Percentiles rank a stretch among this genome's conserved stretches.
Evolutionary conservation across 1,140 invertebrate species (phyloP).

Genomic region (Diachasmimorpha longicaudata): DNA sequence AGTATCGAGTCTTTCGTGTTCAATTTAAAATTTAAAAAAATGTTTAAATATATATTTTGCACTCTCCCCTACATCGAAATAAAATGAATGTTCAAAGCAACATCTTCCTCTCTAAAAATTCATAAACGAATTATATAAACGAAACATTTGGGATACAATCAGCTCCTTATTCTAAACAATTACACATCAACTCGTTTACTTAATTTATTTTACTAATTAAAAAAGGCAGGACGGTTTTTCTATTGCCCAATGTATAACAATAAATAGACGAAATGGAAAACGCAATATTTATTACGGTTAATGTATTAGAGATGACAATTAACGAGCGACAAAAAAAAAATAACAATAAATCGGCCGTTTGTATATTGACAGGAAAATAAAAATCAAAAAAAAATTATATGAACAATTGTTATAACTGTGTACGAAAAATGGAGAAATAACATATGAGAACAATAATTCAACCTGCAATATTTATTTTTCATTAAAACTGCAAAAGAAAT

Average conservation of each 20-base stretch:
- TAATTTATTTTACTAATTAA: conserved; percentile 55
- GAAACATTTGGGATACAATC: neutral
- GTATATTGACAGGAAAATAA: conserved; percentile 35
- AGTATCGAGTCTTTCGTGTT: too few species aligned
- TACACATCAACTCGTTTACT: conserved; percentile 47
- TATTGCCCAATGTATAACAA: conserved; percentile 29
- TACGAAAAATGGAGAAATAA: conserved; percentile 6
- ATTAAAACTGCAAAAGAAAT: neutral
- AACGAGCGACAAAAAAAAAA: conserved; percentile 32
- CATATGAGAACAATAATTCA: neutral
- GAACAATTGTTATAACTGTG: conserved; percentile 22
- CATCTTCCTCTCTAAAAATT: neutral
- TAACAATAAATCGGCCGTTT: conserved; percentile 28
- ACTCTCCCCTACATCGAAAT: neutral
- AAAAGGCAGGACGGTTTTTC: conserved; percentile 25
- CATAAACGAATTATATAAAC: neutral
- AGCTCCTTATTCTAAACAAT: conserved; percentile 39
- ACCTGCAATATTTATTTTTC: conserved; percentile 2
- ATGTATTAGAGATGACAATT: conserved; percentile 33
- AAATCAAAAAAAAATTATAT: conserved; percentile 9
- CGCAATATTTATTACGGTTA: conserved; percentile 51
- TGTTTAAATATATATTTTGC: neutral
- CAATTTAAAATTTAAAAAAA: neutral
- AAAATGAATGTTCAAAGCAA: too few species aligned
- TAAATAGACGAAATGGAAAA: conserved; percentile 29